Percentiles rank a stretch among this genome's conserved stretches.
These are phyloP conservation scores for Tetranychus urticae DNA, from an alignment of 1,140 invertebrate species.

Conservation along the genomic window DNA sequence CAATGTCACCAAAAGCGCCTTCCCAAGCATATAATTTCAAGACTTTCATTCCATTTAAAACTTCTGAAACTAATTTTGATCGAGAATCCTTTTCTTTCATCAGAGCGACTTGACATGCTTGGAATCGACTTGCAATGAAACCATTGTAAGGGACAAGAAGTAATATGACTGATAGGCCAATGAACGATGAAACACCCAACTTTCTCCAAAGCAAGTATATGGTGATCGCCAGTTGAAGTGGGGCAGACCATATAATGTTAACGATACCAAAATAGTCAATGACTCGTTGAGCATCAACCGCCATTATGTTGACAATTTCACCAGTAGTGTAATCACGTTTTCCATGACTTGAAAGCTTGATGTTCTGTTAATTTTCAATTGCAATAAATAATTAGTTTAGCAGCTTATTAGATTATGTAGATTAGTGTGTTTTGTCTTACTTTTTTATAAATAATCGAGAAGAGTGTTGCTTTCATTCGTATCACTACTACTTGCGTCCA, in stretches of 20 bases:
- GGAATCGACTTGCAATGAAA: neutral
- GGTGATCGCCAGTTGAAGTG: neutral
- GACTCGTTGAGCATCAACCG: neutral
- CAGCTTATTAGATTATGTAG: too few species aligned
- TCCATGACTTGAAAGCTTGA: too few species aligned
- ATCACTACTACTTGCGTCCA: slow-evolving; percentile 39
- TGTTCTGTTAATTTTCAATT: too few species aligned
- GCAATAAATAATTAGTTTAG: too few species aligned
- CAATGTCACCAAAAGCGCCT: slow-evolving; percentile 12
- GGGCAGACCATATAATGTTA: neutral
- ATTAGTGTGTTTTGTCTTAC: slow-evolving; percentile 4
- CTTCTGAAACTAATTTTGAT: neutral
- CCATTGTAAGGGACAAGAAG: neutral
- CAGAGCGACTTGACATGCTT: neutral
- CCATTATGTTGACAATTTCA: neutral
- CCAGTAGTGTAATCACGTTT: neutral
- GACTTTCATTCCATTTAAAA: neutral
- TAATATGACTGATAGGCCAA: neutral
- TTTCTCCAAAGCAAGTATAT: neutral
- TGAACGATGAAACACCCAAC: neutral
- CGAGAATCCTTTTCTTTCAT: neutral
- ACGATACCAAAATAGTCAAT: neutral
- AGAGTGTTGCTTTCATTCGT: slow-evolving; percentile 18
- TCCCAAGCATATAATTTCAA: neutral
- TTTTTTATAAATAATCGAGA: slow-evolving; percentile 21